A percentile compares a stretch with the other conserved stretches of the same genome.
Evolutionary conservation across 2,113 vertebrate genomes (phyloP).

Genomic region (Leuciscus idus): DNA sequence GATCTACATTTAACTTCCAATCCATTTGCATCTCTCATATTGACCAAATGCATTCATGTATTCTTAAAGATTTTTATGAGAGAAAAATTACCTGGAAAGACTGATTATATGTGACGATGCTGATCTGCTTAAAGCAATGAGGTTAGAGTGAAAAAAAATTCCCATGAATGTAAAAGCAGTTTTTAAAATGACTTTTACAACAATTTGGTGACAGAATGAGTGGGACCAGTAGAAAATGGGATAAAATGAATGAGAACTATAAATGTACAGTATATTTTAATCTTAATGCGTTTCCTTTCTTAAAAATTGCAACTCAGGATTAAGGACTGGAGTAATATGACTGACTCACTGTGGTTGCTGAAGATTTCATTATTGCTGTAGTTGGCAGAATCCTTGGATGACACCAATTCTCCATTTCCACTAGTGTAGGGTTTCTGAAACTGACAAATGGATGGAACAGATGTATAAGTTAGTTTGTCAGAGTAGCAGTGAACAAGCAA

Average conservation of each 20-base stretch:
- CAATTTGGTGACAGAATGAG: background rate
- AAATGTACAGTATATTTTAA: conserved; percentile 17
- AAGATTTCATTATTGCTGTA: conserved; percentile 70
- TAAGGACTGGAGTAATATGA: conserved; percentile 3
- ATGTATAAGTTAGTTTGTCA: background rate
- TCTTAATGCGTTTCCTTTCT: background rate
- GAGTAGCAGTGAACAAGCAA: background rate
- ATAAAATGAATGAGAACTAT: conserved; percentile 21
- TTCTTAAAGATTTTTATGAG: background rate
- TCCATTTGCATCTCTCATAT: conserved; percentile 6
- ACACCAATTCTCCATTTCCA: conserved; percentile 50
- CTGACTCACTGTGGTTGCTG: conserved; percentile 68
- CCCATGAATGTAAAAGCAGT: conserved; percentile 12
- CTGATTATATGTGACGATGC: background rate
- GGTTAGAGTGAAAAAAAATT: conserved; percentile 1
- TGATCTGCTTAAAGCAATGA: background rate
- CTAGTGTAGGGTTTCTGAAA: conserved; percentile 65
- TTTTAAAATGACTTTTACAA: conserved; percentile 7
- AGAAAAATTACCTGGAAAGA: background rate
- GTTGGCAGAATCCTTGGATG: conserved; percentile 63
- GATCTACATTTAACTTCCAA: background rate
- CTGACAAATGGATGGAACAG: conserved; percentile 40
- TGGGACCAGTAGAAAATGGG: conserved; percentile 7
- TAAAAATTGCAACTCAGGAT: conserved; percentile 19
- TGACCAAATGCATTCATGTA: background rate